Percentiles rank a stretch among this genome's conserved stretches.
Evolutionary conservation across 92 coral and sea anemone species (phyloP).

Genomic region (Epizoanthus fatuus): DNA sequence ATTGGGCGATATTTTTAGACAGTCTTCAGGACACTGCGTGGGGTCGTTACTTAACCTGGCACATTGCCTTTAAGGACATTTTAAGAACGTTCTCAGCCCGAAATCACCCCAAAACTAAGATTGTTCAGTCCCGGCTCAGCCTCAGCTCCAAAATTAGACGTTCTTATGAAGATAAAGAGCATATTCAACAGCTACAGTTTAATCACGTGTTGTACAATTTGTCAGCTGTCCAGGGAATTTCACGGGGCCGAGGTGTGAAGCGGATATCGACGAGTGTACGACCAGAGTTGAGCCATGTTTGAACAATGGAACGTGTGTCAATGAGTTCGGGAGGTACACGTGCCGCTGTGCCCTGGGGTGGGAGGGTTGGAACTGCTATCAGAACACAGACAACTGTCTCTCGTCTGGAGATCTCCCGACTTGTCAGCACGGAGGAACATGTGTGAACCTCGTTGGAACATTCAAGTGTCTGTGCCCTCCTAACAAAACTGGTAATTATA

Average conservation of each 20-base stretch:
- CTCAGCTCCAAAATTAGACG: too few relatives aligned
- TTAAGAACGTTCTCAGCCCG: too few relatives aligned
- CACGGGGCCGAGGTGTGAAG: constrained; percentile 71
- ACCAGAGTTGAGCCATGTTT: constrained; percentile 62
- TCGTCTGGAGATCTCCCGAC: constrained; percentile 28
- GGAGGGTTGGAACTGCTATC: constrained; percentile 84
- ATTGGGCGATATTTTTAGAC: too few relatives aligned
- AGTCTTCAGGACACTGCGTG: too few relatives aligned
- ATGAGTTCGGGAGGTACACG: constrained; percentile 69
- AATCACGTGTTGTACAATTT: neutral
- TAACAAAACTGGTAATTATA: constrained; percentile 65
- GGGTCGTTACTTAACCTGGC: too few relatives aligned
- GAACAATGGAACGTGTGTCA: constrained; percentile 80
- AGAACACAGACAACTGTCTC: constrained; percentile 75
- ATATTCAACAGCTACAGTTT: too few relatives aligned
- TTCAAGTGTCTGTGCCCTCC: constrained; percentile 71
- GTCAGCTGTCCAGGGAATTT: constrained; percentile 77
- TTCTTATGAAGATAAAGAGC: too few relatives aligned
- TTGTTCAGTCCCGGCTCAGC: too few relatives aligned
- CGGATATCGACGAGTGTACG: constrained; percentile 82
- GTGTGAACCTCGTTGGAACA: constrained; percentile 72
- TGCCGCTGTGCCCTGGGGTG: constrained; percentile 85
- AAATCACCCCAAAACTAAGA: too few relatives aligned
- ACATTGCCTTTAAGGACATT: too few relatives aligned
- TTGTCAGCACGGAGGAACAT: constrained; percentile 80